A percentile compares a stretch with the other conserved stretches of the same genome.
Evolutionary conservation across 2,113 vertebrate species (phyloP).

Genomic region (Chrysochloris asiatica): DNA sequence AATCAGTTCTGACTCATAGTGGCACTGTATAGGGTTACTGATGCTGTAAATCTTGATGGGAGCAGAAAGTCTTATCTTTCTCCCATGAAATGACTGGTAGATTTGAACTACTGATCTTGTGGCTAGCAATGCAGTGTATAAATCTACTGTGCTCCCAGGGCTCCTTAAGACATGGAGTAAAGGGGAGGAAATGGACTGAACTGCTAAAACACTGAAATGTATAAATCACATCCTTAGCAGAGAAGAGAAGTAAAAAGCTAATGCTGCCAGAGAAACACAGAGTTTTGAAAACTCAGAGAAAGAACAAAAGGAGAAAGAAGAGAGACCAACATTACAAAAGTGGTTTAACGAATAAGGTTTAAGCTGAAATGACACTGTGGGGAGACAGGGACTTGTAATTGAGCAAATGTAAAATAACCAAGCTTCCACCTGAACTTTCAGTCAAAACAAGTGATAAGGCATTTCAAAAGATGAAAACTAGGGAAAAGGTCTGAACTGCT

Average conservation of each 20-base stretch:
- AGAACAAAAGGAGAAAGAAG: not conserved
- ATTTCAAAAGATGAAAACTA: conserved; percentile 30
- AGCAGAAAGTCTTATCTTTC: too few species aligned
- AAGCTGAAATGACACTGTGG: not conserved
- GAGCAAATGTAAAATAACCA: not conserved
- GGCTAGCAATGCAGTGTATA: too few species aligned
- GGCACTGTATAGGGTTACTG: too few species aligned
- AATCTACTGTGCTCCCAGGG: too few species aligned
- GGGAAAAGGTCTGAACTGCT: not conserved
- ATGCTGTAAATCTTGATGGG: too few species aligned
- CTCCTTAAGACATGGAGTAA: too few species aligned
- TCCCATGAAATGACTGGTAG: too few species aligned
- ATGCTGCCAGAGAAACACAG: not conserved
- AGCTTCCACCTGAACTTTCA: not conserved
- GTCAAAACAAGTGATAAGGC: not conserved
- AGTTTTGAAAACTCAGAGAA: not conserved
- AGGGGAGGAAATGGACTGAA: not conserved
- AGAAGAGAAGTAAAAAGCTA: not conserved
- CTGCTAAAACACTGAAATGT: not conserved
- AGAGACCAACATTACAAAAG: not conserved
- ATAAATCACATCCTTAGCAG: not conserved
- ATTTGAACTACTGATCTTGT: too few species aligned
- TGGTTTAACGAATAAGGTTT: not conserved
- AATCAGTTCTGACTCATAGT: too few species aligned
- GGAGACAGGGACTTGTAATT: not conserved